Conservation (phyloP, 2,888 invertebrate species). For the Pseudanteris insignis region DNA sequence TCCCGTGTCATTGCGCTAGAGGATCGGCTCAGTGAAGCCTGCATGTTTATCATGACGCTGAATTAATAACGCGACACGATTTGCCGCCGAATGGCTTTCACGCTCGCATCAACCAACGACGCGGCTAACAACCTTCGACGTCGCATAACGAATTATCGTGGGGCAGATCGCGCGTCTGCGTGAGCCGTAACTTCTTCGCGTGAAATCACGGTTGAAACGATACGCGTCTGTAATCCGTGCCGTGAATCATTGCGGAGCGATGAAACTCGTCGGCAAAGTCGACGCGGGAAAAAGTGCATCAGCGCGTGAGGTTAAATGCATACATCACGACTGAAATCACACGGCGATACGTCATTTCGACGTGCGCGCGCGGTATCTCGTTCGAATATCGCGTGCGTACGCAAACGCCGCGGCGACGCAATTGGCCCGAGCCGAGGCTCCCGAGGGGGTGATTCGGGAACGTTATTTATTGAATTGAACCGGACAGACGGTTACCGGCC, state of each 20-base stretch:
- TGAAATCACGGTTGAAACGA: not conserved
- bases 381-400: conserved; percentile 28
- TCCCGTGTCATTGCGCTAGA: too few relatives aligned
- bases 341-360: conserved; percentile 28
- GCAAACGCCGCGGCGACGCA: conserved; percentile 37
- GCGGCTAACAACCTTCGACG: too few relatives aligned
- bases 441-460: conserved; percentile 40
- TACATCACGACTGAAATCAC: conserved; percentile 21
- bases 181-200: not conserved
- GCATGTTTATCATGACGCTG: too few relatives aligned
- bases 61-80: too few relatives aligned
- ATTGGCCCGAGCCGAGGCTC: conserved; percentile 34
- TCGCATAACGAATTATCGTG: too few relatives aligned
- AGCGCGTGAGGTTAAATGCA: conserved; percentile 18
- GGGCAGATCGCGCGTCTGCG: too few relatives aligned
- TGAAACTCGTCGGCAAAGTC: not conserved
- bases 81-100: too few relatives aligned
- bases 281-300: conserved; percentile 3
- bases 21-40: too few relatives aligned
- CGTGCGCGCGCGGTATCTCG: conserved; percentile 32
- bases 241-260: conserved; percentile 1
- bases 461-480: conserved; percentile 52
- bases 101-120: too few relatives aligned
- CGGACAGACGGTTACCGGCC: conserved; percentile 45
- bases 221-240: not conserved